A percentile compares a stretch with the other conserved stretches of the same genome.
Evolutionary conservation across 2,797 vertebrate genomes (phyloP).

Genomic region (Xenopus petersii): DNA sequence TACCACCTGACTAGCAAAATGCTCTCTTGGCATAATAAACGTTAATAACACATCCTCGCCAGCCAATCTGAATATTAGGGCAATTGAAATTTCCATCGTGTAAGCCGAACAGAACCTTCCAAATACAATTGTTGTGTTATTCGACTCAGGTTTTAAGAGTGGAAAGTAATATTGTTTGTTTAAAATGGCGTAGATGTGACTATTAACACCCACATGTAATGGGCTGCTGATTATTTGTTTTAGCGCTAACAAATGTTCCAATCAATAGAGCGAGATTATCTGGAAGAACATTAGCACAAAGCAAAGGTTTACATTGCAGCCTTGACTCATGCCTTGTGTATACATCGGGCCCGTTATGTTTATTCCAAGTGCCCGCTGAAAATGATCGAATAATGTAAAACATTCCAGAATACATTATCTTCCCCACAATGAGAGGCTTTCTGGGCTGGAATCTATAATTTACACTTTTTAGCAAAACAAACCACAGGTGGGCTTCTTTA

Average conservation of each 20-base stretch:
- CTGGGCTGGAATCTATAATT: slow-evolving; percentile 27
- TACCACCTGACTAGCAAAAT: slow-evolving; percentile 26
- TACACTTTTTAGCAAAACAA: slow-evolving; percentile 49
- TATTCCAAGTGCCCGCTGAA: slow-evolving; percentile 56
- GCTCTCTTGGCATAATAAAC: slow-evolving; percentile 15
- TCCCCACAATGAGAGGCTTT: slow-evolving; percentile 18
- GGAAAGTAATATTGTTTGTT: slow-evolving; percentile 61
- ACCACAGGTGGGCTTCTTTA: slow-evolving; percentile 47
- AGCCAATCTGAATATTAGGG: slow-evolving; percentile 19
- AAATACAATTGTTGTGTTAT: slow-evolving; percentile 23
- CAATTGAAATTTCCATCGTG: slow-evolving; percentile 23
- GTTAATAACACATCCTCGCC: slow-evolving; percentile 30
- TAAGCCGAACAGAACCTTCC: slow-evolving; percentile 25
- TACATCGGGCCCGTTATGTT: slow-evolving; percentile 67
- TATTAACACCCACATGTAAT: slow-evolving; percentile 80
- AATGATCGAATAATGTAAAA: slow-evolving; percentile 69
- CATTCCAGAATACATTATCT: slow-evolving; percentile 54
- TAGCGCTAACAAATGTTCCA: slow-evolving; percentile 78
- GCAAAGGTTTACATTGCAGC: slow-evolving; percentile 64
- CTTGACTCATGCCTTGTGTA: slow-evolving; percentile 64
- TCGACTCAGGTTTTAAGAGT: slow-evolving; percentile 20
- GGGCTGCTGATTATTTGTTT: slow-evolving; percentile 74
- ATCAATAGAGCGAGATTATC: slow-evolving; percentile 75
- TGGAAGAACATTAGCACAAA: slow-evolving; percentile 69
- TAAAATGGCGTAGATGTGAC: slow-evolving; percentile 80